Evolutionary conservation across 2,113 vertebrate species (phyloP).

Genomic region (Mystacornis crossleyi): DNA sequence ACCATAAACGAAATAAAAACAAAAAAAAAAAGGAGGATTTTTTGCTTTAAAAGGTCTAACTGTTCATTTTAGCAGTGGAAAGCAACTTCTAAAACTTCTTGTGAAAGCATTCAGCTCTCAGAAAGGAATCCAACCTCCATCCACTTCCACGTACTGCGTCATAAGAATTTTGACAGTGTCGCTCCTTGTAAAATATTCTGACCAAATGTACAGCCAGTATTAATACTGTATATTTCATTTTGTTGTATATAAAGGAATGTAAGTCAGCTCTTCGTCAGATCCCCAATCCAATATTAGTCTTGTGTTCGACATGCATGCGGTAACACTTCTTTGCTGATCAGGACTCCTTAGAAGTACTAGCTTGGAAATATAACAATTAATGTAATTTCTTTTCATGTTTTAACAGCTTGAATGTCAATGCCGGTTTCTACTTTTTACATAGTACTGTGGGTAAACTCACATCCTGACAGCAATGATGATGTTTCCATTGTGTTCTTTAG

Average conservation of each 20-base stretch:
- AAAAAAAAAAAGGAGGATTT: not conserved
- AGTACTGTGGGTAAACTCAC: slow-evolving; percentile 80
- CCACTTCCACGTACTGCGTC: fast-evolving
- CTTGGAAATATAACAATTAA: slow-evolving; percentile 34
- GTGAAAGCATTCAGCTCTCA: not conserved
- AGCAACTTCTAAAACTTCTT: not conserved
- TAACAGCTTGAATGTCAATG: slow-evolving; percentile 82
- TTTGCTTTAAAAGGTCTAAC: not conserved
- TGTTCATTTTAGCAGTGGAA: not conserved
- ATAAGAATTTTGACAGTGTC: not conserved
- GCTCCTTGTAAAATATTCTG: slow-evolving; percentile 32
- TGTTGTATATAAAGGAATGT: slow-evolving; percentile 77
- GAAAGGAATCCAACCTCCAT: not conserved
- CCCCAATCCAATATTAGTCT: slow-evolving; percentile 45
- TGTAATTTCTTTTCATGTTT: slow-evolving; percentile 61
- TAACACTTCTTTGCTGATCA: slow-evolving; percentile 64
- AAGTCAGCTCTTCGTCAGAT: slow-evolving; percentile 54
- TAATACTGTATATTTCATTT: slow-evolving; percentile 66
- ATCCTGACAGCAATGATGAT: slow-evolving; percentile 80
- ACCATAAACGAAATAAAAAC: not conserved
- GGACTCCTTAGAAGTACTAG: slow-evolving; percentile 49
- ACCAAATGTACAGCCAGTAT: slow-evolving; percentile 57
- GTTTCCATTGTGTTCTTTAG: slow-evolving; percentile 77
- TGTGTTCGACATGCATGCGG: slow-evolving; percentile 72
- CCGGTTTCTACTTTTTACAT: slow-evolving; percentile 74